Conservation (phyloP, 2,888 invertebrate species). For the Apomyelois bistriatella region DNA sequence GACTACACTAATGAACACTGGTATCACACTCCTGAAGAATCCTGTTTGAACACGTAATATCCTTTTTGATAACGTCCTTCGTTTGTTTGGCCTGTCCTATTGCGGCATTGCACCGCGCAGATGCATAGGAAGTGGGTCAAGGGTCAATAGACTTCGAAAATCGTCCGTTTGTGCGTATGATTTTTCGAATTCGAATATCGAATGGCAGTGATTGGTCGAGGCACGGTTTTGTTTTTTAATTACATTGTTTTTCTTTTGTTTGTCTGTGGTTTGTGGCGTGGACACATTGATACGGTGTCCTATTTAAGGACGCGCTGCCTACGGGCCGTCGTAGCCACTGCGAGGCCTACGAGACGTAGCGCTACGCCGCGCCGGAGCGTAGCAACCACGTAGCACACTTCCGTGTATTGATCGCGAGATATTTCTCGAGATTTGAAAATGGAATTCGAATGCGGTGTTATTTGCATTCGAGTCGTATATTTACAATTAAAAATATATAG, state of each 20-base stretch:
- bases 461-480: background rate
- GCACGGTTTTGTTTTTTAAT: slow-evolving; percentile 34
- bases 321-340: slow-evolving; percentile 62
- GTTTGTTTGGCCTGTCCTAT: slow-evolving; percentile 33
- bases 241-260: slow-evolving; percentile 42
- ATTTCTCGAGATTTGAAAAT: slow-evolving; percentile 30
- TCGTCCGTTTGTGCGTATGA: slow-evolving; percentile 38
- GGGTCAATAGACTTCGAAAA: slow-evolving; percentile 56
- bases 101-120: slow-evolving; percentile 61
- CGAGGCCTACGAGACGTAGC: slow-evolving; percentile 69
- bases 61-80: slow-evolving; percentile 29
- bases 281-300: slow-evolving; percentile 60
- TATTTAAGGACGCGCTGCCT: slow-evolving; percentile 54
- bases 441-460: background rate
- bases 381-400: slow-evolving; percentile 46
- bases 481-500: background rate
- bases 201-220: slow-evolving; percentile 51
- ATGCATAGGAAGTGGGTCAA: slow-evolving; percentile 67
- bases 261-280: slow-evolving; percentile 30
- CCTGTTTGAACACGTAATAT: slow-evolving; percentile 33
- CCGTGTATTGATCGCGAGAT: slow-evolving; percentile 53
- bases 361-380: slow-evolving; percentile 59
- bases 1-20: slow-evolving; percentile 69
- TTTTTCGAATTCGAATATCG: slow-evolving; percentile 19
- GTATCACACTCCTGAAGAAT: slow-evolving; percentile 50